phyloP scores from a whole-genome alignment of 1,140 invertebrate genomes.

The Drosophila chauvacae region DNA sequence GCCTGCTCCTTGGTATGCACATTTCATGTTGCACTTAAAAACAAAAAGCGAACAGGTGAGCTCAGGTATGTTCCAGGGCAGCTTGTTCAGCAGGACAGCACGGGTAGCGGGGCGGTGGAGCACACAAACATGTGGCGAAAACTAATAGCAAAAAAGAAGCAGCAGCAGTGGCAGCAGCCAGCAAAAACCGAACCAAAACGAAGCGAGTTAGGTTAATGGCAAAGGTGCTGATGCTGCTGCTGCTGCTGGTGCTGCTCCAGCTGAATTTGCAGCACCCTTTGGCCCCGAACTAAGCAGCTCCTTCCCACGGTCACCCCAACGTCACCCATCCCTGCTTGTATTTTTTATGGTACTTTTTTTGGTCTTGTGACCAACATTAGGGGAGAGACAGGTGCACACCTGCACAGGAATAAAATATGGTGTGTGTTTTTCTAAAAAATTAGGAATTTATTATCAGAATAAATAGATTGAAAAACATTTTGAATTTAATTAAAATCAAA shows the following conservation, averaged over 20 bases:
- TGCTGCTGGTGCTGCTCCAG: constrained; percentile 28
- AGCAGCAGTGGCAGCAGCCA: constrained; percentile 8
- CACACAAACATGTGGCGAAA: constrained; percentile 67
- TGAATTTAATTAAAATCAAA: too few species aligned
- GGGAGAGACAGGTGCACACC: constrained; percentile 24
- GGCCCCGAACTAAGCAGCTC: constrained; percentile 5
- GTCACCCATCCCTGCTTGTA: not conserved
- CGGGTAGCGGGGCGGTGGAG: not conserved
- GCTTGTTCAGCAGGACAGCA: not conserved
- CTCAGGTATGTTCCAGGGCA: constrained; percentile 20
- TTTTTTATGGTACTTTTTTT: constrained; percentile 13
- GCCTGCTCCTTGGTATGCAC: constrained; percentile 76
- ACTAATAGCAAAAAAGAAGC: constrained; percentile 74
- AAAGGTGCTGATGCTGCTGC: constrained; percentile 70
- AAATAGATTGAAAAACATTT: too few species aligned
- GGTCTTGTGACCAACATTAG: constrained; percentile 35
- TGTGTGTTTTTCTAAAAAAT: too few species aligned
- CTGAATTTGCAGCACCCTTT: constrained; percentile 52
- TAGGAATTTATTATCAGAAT: too few species aligned
- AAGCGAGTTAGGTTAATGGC: constrained; percentile 70
- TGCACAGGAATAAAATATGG: constrained; percentile 9
- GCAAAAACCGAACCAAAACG: constrained; percentile 32
- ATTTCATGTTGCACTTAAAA: constrained; percentile 81
- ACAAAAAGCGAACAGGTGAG: constrained; percentile 55
- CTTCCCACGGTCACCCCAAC: not conserved